These are phyloP conservation scores for Mesochorus sp. DNA, from an alignment of 2,888 invertebrate genomes.

Conservation along the genomic window DNA sequence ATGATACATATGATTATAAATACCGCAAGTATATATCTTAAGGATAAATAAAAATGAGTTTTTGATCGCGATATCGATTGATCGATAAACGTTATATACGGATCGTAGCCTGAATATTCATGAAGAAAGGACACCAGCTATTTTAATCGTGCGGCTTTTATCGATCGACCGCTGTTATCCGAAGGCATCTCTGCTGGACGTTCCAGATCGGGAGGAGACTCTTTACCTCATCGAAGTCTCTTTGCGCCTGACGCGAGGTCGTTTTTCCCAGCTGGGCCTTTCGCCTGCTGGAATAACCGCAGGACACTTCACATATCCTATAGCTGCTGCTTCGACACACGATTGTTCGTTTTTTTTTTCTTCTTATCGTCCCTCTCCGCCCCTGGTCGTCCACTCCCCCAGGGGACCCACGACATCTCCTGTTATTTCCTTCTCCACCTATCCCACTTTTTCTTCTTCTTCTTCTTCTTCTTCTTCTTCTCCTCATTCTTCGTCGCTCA, in stretches of 20 bases:
- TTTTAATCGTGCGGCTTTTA: constrained; percentile 22
- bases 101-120: neutral
- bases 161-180: constrained; percentile 32
- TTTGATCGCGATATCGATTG: too few species aligned
- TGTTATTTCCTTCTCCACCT: constrained; percentile 9
- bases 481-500: constrained; percentile 57
- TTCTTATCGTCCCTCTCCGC: neutral
- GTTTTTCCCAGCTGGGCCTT: constrained; percentile 66
- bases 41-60: too few species aligned
- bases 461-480: neutral
- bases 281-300: neutral
- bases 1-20: too few species aligned
- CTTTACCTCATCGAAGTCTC: neutral
- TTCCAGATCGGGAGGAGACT: constrained; percentile 38
- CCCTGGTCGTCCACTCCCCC: constrained; percentile 12
- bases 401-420: neutral
- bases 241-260: constrained; percentile 28
- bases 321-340: neutral
- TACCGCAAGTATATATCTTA: too few species aligned
- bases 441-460: neutral
- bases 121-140: neutral
- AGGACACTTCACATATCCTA: neutral
- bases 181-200: constrained; percentile 4
- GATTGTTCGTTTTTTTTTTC: constrained; percentile 28
- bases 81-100: too few species aligned